phyloP scores from a whole-genome alignment of 2,888 invertebrate species.

The Timema cristinae region DNA sequence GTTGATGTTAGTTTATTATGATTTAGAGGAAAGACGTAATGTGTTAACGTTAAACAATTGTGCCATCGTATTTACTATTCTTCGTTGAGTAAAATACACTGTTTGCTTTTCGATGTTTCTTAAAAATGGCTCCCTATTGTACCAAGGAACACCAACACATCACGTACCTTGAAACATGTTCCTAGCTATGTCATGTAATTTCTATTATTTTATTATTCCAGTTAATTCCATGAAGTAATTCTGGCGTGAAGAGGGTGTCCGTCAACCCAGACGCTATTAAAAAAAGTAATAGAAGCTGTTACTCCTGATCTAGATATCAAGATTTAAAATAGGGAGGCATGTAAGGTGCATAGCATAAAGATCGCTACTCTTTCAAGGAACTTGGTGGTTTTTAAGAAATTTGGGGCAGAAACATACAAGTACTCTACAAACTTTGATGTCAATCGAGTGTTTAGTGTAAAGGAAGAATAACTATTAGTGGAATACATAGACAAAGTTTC shows the following conservation, averaged over 20 bases:
- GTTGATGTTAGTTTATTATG: too few species aligned
- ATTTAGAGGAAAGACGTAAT: too few species aligned
- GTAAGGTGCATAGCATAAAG: constrained; percentile 4
- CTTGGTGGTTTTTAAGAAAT: not conserved
- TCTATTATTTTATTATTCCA: too few species aligned
- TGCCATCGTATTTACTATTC: too few species aligned
- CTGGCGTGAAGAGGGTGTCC: not conserved
- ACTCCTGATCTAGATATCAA: constrained; percentile 3
- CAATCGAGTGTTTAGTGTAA: constrained; percentile 1
- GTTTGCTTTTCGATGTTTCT: too few species aligned
- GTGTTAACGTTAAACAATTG: too few species aligned
- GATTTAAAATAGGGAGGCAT: not conserved
- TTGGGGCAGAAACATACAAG: not conserved
- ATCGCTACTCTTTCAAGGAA: not conserved
- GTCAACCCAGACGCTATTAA: not conserved
- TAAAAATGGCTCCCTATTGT: too few species aligned
- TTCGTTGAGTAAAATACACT: too few species aligned
- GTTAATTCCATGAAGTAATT: not conserved
- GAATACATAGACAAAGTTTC: constrained; percentile 4
- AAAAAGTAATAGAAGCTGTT: not conserved
- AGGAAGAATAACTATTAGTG: not conserved
- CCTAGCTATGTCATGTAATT: too few species aligned
- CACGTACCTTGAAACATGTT: too few species aligned
- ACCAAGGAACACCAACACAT: too few species aligned
- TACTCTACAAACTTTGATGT: constrained; percentile 4